Evolutionary conservation across 2,797 vertebrate genomes (phyloP), one percentile per base, ranked within the genome.

Genomic region (Syngnathus rostellatus): DNA sequence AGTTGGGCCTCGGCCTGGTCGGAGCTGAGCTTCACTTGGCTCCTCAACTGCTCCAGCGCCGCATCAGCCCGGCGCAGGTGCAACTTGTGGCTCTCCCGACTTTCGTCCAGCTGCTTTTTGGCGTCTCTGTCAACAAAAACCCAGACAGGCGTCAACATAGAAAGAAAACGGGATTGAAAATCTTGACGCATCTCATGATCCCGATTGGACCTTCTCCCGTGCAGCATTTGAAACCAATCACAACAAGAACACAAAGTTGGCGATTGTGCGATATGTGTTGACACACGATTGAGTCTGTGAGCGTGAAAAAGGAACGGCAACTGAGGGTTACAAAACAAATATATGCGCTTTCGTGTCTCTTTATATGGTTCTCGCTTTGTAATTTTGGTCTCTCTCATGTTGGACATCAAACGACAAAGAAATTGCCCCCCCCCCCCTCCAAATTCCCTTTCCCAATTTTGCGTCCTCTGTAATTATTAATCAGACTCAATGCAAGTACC

Each of bases 1-100:
- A 97, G 95, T 80, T 96, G 93, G 11, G 92, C 83, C 3, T 93
- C 96, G 81, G 93, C 88, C 88, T 94, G 95, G 85, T 95, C 94
- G 5, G 94, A 93, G 87, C 92, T 97, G 84, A 94, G 88, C 88
- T 97, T 94, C 87, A 95, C 94, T 89, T 96, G 94, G 79, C 91
- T 94, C 91, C 93, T 96, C 85, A 98, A 94, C 85, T 94, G 94
- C 83, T 96, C 94, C 90, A 97, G 89, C 40, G 93, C 92, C 45
- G 83, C 85, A 66, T 96, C 94, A 39, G 95, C 93, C 90, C 96
- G 92, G 87, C 94, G 95, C 79, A 92, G 91, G 86, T 96, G 94
- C 81, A 89, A 82, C 82, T 89, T 91, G 84, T 97, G 94, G 79
- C 85, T 89, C 82, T 95, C 94, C 75, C 86, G 91, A 82, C 93